These are phyloP conservation scores for Hemicordylus capensis DNA, from an alignment of 2,113 vertebrate species.

Conservation along the genomic window DNA sequence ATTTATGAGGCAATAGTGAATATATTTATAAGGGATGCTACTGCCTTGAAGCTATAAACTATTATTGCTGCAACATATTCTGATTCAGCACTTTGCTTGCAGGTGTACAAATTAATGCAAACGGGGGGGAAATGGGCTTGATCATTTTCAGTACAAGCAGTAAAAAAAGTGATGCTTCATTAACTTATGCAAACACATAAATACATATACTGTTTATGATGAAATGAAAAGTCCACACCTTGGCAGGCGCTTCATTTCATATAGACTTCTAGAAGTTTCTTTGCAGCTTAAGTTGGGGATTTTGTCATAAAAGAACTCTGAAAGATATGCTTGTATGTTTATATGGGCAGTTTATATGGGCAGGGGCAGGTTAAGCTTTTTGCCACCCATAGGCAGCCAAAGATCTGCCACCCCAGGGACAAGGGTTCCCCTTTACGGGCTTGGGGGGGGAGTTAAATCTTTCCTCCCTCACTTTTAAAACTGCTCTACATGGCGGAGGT, in stretches of 20 bases:
- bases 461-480: no score
- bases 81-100: constrained; percentile 57
- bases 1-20: constrained; percentile 58
- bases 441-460: no score
- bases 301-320: background rate
- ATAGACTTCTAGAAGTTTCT: background rate
- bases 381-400: no score
- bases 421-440: no score
- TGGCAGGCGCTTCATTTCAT: background rate
- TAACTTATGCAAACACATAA: constrained; percentile 20
- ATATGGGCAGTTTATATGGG: background rate
- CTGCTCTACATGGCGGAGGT: no score
- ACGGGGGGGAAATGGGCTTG: constrained; percentile 2
- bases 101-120: constrained; percentile 45
- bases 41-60: constrained; percentile 52
- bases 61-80: constrained; percentile 41
- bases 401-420: no score
- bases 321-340: background rate
- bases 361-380: no score
- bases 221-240: background rate
- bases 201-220: background rate
- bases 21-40: constrained; percentile 61
- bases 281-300: background rate
- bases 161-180: constrained; percentile 9
- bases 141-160: constrained; percentile 22